Evolutionary conservation across 2,888 invertebrate genomes (phyloP).

Genomic region (Minunthozetes semirufus): DNA sequence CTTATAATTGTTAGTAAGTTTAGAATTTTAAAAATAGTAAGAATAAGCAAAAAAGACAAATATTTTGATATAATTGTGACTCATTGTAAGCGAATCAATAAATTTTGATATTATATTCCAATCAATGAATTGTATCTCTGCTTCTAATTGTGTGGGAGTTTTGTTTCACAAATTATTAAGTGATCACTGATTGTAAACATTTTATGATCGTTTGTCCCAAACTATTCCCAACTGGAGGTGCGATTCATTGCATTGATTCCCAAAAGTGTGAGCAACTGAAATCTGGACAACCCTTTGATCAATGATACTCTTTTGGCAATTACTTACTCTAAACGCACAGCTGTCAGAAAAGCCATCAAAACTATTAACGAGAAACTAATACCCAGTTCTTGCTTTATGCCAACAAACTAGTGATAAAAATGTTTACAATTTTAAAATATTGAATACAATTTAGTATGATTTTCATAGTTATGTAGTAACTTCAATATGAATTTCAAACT

Average conservation of each 20-base stretch:
- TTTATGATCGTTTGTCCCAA: slow-evolving; percentile 24
- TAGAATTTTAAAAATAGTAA: too few species aligned
- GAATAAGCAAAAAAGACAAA: too few species aligned
- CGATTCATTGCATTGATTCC: slow-evolving; percentile 28
- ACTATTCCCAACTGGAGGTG: slow-evolving; percentile 25
- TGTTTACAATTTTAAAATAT: too few species aligned
- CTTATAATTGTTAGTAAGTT: too few species aligned
- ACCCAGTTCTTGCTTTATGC: too few species aligned
- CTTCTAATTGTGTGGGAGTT: background rate
- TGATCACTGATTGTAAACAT: slow-evolving; percentile 24
- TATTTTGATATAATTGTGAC: too few species aligned
- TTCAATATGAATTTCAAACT: too few species aligned
- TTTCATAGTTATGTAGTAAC: too few species aligned
- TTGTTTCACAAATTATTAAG: slow-evolving; percentile 21
- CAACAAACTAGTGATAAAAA: too few species aligned
- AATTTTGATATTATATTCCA: background rate
- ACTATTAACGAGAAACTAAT: background rate
- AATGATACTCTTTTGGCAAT: slow-evolving; percentile 8
- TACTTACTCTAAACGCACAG: slow-evolving; percentile 14
- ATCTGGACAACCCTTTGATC: slow-evolving; percentile 17
- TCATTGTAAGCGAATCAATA: background rate
- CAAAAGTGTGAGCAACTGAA: background rate
- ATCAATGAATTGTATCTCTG: background rate
- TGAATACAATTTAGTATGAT: too few species aligned
- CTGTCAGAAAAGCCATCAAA: background rate